Conservation (phyloP, 2,113 vertebrate genomes). For the Mirounga angustirostris region DNA sequence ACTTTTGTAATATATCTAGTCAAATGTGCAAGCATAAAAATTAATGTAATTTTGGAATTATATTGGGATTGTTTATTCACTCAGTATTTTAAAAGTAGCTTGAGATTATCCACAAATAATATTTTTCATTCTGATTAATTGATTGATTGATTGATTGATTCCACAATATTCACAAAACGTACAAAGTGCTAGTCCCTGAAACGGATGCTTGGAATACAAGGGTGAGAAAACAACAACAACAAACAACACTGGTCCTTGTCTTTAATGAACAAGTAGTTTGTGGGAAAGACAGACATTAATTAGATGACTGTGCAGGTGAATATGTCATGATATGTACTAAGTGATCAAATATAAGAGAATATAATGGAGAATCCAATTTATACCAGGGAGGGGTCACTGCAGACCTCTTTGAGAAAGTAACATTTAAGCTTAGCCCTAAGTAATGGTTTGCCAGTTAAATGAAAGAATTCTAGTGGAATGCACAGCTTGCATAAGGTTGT, state of each 20-base stretch:
- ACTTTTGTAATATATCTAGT: neutral
- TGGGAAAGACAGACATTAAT: neutral
- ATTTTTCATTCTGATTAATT: neutral
- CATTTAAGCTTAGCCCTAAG: neutral
- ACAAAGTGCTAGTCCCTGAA: neutral
- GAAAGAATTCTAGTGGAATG: neutral
- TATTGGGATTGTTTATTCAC: neutral
- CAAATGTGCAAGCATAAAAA: neutral
- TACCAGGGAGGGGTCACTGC: neutral
- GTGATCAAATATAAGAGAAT: neutral
- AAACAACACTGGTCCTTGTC: neutral
- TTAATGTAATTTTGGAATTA: neutral
- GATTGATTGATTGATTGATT: neutral
- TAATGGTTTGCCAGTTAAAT: neutral
- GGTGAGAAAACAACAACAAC: neutral
- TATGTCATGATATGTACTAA: neutral
- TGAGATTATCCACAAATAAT: neutral
- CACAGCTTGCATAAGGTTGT: neutral
- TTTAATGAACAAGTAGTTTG: neutral
- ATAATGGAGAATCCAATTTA: neutral
- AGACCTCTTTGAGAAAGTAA: neutral
- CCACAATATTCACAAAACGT: neutral
- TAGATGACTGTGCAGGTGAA: neutral
- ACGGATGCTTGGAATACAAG: neutral
- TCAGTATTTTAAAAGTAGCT: slow-evolving; percentile 22